phyloP scores from a whole-genome alignment of 2,888 invertebrate genomes.

The Oegoconia quadripuncta region DNA sequence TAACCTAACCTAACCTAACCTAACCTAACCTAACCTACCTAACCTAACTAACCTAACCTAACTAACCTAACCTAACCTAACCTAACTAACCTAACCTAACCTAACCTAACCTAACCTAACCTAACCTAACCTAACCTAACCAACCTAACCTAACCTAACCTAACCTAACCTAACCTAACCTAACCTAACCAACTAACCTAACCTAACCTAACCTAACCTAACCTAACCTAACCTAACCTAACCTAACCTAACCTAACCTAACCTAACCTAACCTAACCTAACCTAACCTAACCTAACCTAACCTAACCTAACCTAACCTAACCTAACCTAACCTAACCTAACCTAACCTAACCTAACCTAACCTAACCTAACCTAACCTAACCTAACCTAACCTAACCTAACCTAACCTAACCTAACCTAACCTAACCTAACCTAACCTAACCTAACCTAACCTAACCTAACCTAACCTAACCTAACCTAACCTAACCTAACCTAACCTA shows the following conservation, averaged over 20 bases:
- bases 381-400: slow-evolving; percentile 16
- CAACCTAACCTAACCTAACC: slow-evolving; percentile 21
- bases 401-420: slow-evolving; percentile 17
- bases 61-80: slow-evolving; percentile 17
- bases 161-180: slow-evolving; percentile 16
- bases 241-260: slow-evolving; percentile 16
- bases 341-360: slow-evolving; percentile 14
- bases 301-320: slow-evolving; percentile 13
- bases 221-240: slow-evolving; percentile 16
- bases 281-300: slow-evolving; percentile 16
- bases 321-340: slow-evolving; percentile 14
- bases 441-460: slow-evolving; percentile 14
- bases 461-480: slow-evolving; percentile 12
- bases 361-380: slow-evolving; percentile 16
- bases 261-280: slow-evolving; percentile 14
- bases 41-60: slow-evolving; percentile 18
- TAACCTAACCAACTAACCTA: slow-evolving; percentile 13
- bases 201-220: slow-evolving; percentile 15
- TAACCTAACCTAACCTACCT: slow-evolving; percentile 19
- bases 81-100: slow-evolving; percentile 18
- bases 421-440: slow-evolving; percentile 16
- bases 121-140: slow-evolving; percentile 25
- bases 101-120: slow-evolving; percentile 21
- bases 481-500: slow-evolving; percentile 14
- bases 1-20: slow-evolving; percentile 11